A percentile compares a stretch with the other conserved stretches of the same genome.
Evolutionary conservation across 2,888 invertebrate species (phyloP).

Genomic region (Patella ulyssiponensis): DNA sequence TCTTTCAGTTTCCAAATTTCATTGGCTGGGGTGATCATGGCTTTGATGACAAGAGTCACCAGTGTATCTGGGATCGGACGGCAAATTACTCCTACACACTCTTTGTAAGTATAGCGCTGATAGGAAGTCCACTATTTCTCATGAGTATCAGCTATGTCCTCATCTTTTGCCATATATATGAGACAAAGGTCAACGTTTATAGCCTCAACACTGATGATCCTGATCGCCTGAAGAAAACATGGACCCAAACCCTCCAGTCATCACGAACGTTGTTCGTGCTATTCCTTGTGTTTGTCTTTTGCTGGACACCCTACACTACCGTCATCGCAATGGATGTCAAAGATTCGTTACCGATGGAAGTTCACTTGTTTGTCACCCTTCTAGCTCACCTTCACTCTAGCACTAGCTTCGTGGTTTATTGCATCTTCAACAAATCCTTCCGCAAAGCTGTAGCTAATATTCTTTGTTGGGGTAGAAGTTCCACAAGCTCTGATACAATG

Average conservation of each 20-base stretch:
- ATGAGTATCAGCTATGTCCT: constrained; percentile 56
- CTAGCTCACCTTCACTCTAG: constrained; percentile 64
- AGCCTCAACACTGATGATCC: constrained; percentile 47
- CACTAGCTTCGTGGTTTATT: constrained; percentile 57
- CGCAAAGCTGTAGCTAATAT: constrained; percentile 35
- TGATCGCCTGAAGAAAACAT: constrained; percentile 42
- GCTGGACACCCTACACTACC: constrained; percentile 65
- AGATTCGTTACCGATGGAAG: constrained; percentile 45
- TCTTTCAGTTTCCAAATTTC: constrained; percentile 61
- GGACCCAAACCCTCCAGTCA: constrained; percentile 54
- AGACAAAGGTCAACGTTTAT: constrained; percentile 53
- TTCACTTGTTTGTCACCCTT: constrained; percentile 61
- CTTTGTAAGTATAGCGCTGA: constrained; percentile 54
- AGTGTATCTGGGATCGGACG: constrained; percentile 67
- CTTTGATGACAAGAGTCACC: constrained; percentile 62
- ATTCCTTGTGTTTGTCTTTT: constrained; percentile 57
- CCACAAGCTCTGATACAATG: background rate
- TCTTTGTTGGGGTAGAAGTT: constrained; percentile 26
- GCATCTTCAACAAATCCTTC: constrained; percentile 53
- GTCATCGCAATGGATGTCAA: constrained; percentile 54
- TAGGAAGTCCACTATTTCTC: constrained; percentile 50
- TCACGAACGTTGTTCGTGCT: constrained; percentile 58
- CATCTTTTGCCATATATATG: constrained; percentile 54
- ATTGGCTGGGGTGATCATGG: constrained; percentile 62
- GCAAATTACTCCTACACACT: constrained; percentile 61